A percentile compares a stretch with the other conserved stretches of the same genome.
phyloP scores from a whole-genome alignment of 37 sponge, comb jelly and placozoan genomes.

The Axinella damicornis region DNA sequence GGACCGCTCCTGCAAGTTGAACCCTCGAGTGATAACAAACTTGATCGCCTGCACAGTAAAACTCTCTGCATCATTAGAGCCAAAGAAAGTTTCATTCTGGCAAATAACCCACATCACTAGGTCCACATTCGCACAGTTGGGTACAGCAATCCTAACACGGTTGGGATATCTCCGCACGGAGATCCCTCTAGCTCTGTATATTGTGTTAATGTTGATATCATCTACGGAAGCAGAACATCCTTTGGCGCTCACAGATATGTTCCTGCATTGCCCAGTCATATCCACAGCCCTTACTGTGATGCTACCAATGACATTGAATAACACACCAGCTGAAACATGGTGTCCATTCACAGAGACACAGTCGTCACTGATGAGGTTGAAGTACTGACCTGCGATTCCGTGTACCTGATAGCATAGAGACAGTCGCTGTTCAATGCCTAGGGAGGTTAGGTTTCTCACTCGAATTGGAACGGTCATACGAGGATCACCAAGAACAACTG shows the following conservation, averaged over 20 bases:
- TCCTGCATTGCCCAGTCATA: background rate
- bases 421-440: background rate
- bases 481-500: conserved; percentile 66
- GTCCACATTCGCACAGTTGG: conserved; percentile 68
- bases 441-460: background rate
- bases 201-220: background rate
- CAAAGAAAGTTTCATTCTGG: conserved; percentile 3
- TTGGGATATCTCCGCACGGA: conserved; percentile 8
- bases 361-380: conserved; percentile 62
- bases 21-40: conserved; percentile 70
- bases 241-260: conserved; percentile 39
- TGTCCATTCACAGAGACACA: conserved; percentile 49
- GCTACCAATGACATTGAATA: conserved; percentile 54
- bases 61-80: background rate
- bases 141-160: conserved; percentile 71
- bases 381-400: conserved; percentile 1
- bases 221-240: conserved; percentile 38
- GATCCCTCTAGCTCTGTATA: background rate
- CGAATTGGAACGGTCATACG: conserved; percentile 57
- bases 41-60: conserved; percentile 51
- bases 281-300: conserved; percentile 67
- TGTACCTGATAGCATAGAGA: conserved; percentile 63
- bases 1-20: conserved; percentile 45
- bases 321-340: background rate
- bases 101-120: conserved; percentile 87